Base-by-base conservation (phyloP, 2,113 vertebrate genomes). In the Ciconia maguari region DNA sequence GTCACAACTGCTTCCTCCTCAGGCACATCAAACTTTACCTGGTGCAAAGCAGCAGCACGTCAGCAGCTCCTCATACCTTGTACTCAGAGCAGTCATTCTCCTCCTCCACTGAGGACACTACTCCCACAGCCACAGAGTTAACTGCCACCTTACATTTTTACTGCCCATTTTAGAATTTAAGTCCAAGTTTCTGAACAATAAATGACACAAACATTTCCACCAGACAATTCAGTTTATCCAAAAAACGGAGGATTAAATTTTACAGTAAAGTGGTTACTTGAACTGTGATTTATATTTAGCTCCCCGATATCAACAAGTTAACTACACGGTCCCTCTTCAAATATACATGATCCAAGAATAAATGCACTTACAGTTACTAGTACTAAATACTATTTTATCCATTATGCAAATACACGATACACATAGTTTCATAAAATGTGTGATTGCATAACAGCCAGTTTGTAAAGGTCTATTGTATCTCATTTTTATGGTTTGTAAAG, bases 181-280 rank as follows among this genome's bases (percentile, higher is more conserved):
- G 36, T 20, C 51, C 1, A 1, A 66, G 38, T 41, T 95, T 64
- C 52, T 0, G 0, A 42, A 58, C 51, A 82, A 54, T 7, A 61
- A 44, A 29, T 8, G 17, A 15, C 30, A 78, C 21, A 68, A 51
- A 66, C 48, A 42, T 52, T 27, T 72, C n/a, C 48, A 70, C 1
- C 0, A 0, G 46, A 54, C 17, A 78, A 66, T 5, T 18, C 42
- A n/a, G n/a, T 42, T 78, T 26, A 89, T 24, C 34, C 29, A 51
- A 29, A 68, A 84, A 55, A 11, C 1, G 2, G 26, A 64, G 21
- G 8, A 89, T 26, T 42, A 68, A 5, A 38, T 44, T 84, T 60
- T 81, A 65, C 19, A 65, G 44, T 25, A 38, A 46, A 74, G 26
- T 27, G 9, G 3, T 30, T 72, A 77, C 61, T 54, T 66, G 16